Evolutionary conservation across 2,113 vertebrate species (phyloP).

Genomic region (Crocuta crocuta): DNA sequence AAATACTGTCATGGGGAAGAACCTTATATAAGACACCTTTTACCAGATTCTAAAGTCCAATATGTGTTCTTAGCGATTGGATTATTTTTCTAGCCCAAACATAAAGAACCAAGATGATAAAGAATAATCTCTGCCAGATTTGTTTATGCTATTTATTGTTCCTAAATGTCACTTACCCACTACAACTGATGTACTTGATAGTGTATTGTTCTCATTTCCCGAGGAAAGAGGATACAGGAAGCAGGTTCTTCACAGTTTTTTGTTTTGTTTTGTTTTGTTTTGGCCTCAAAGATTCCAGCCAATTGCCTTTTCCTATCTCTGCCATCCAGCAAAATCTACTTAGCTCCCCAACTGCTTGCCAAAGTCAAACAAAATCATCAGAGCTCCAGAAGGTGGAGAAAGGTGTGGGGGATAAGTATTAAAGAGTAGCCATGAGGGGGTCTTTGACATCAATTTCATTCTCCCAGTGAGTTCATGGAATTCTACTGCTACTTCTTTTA

Average conservation of each 20-base stretch:
- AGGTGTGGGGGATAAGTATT: not conserved
- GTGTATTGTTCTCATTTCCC: not conserved
- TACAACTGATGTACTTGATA: not conserved
- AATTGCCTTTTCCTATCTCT: not conserved
- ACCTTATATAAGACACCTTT: not conserved
- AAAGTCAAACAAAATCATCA: conserved; percentile 35
- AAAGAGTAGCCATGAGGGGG: not conserved
- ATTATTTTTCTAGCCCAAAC: not conserved
- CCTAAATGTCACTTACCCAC: not conserved
- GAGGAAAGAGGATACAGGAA: conserved; percentile 22
- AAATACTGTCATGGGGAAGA: not conserved
- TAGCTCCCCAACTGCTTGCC: conserved; percentile 20
- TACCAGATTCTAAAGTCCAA: not conserved
- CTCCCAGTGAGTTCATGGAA: not conserved
- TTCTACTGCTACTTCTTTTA: conserved; percentile 21
- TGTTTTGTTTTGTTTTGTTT: not conserved
- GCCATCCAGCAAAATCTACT: not conserved
- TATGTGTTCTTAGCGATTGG: not conserved
- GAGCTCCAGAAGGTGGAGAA: conserved; percentile 28
- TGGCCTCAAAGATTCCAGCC: not conserved
- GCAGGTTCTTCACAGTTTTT: conserved; percentile 28
- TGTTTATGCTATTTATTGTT: not conserved
- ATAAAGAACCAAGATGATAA: not conserved
- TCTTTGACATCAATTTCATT: conserved; percentile 49
- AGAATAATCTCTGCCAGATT: not conserved